A percentile compares a stretch with the other conserved stretches of the same genome.
Conservation (phyloP, 2,888 invertebrate species). For the Melanostoma scalare region DNA sequence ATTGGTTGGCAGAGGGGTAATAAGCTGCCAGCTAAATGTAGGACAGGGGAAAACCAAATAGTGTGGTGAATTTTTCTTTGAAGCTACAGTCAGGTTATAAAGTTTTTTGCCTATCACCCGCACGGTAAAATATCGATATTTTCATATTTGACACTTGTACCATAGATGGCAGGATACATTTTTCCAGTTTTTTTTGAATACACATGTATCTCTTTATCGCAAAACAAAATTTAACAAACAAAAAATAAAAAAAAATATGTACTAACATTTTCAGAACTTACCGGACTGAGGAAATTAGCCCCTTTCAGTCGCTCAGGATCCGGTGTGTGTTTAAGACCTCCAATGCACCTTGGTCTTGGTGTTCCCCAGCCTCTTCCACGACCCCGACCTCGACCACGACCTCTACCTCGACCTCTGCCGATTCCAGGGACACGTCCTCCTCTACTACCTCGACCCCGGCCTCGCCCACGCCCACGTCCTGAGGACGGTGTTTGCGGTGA, state of each 20-base stretch:
- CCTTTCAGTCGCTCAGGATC: constrained; percentile 80
- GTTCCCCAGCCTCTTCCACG: constrained; percentile 75
- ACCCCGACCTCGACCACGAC: constrained; percentile 80
- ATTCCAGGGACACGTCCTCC: constrained; percentile 76
- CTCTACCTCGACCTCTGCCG: constrained; percentile 77
- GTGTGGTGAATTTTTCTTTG: constrained; percentile 15
- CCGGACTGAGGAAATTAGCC: constrained; percentile 79
- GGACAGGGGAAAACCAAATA: background rate
- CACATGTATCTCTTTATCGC: no score
- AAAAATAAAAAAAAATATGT: no score
- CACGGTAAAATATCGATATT: no score
- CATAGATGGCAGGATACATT: no score
- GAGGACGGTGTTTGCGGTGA: constrained; percentile 64
- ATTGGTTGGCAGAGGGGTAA: constrained; percentile 1
- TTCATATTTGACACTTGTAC: no score
- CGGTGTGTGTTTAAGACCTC: constrained; percentile 80
- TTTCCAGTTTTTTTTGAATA: no score
- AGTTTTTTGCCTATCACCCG: background rate
- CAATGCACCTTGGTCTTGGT: constrained; percentile 79
- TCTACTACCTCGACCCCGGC: constrained; percentile 75
- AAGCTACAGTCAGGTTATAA: constrained; percentile 7
- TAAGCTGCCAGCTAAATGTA: constrained; percentile 4
- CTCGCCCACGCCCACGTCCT: constrained; percentile 76
- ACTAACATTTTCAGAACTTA: constrained; percentile 74
- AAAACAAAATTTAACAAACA: no score